A percentile compares a stretch with the other conserved stretches of the same genome.
Evolutionary conservation across 1,140 invertebrate species (phyloP).

Genomic region (Lucilia cuprina): DNA sequence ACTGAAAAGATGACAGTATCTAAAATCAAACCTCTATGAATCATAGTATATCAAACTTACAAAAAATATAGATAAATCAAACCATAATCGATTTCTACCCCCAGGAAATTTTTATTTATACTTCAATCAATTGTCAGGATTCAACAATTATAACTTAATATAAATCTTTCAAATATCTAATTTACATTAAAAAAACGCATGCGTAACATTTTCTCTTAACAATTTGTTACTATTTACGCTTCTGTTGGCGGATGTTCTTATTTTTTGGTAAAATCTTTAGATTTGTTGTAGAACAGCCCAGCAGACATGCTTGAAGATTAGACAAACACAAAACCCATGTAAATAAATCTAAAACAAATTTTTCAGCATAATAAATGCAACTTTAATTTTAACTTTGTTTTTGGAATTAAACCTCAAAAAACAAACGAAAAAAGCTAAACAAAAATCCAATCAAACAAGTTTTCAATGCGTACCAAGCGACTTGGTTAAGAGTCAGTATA

Average conservation of each 20-base stretch:
- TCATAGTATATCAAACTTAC: too few relatives aligned
- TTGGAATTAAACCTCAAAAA: not conserved
- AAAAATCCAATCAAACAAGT: not conserved
- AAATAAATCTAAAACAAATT: not conserved
- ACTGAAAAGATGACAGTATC: too few relatives aligned
- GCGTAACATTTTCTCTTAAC: not conserved
- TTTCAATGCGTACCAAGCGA: not conserved
- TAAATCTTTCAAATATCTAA: too few relatives aligned
- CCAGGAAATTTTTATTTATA: too few relatives aligned
- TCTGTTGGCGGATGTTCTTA: not conserved
- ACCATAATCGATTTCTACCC: too few relatives aligned
- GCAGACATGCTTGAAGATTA: constrained; percentile 1
- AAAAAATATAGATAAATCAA: too few relatives aligned
- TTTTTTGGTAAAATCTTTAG: not conserved
- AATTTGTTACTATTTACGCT: not conserved
- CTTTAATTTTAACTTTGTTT: not conserved
- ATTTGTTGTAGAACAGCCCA: constrained; percentile 5
- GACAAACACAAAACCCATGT: not conserved
- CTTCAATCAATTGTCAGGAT: too few relatives aligned
- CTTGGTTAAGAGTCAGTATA: not conserved
- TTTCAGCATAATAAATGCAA: not conserved
- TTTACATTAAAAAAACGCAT: not conserved
- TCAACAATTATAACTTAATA: too few relatives aligned
- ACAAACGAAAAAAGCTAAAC: not conserved
- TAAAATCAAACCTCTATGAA: too few relatives aligned